Percentiles rank a stretch among this genome's conserved stretches.
Conservation (phyloP, 2,888 invertebrate species). For the Pantelozetes paolii region DNA sequence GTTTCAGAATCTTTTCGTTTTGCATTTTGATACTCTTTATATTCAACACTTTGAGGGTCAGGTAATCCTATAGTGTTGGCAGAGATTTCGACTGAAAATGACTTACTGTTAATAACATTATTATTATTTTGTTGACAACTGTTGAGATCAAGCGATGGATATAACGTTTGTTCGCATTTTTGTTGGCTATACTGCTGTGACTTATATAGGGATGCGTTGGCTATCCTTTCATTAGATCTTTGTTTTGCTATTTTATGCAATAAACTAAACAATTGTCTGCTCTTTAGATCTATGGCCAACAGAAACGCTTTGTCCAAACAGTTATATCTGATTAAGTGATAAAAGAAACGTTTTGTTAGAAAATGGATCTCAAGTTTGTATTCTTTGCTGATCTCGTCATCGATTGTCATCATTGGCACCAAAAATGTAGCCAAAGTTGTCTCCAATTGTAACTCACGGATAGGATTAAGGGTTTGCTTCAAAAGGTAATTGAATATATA, state of each 20-base stretch:
- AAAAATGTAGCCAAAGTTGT: conserved; percentile 76
- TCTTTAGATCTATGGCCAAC: conserved; percentile 47
- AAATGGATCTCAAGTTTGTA: conserved; percentile 71
- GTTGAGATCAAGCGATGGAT: background rate
- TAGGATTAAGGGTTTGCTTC: conserved; percentile 58
- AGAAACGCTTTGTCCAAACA: conserved; percentile 47
- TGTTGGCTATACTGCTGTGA: background rate
- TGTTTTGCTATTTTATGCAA: conserved; percentile 39
- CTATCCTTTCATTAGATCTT: conserved; percentile 30
- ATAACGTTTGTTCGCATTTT: background rate
- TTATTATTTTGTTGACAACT: background rate
- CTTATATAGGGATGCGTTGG: conserved; percentile 6
- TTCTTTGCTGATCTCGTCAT: conserved; percentile 52
- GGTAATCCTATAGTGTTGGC: background rate
- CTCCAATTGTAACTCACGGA: conserved; percentile 65
- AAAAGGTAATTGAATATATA: conserved; percentile 59
- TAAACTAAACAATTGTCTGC: conserved; percentile 45
- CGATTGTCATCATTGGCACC: conserved; percentile 61
- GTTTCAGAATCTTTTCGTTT: too few species aligned
- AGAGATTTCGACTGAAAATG: background rate
- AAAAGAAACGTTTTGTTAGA: conserved; percentile 62
- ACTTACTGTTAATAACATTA: background rate
- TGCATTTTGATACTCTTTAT: background rate
- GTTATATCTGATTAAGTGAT: conserved; percentile 45
- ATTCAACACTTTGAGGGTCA: background rate